A percentile compares a stretch with the other conserved stretches of the same genome.
These are phyloP conservation scores for Cyanoderma ruficeps DNA, from an alignment of 2,113 vertebrate species.

Conservation along the genomic window DNA sequence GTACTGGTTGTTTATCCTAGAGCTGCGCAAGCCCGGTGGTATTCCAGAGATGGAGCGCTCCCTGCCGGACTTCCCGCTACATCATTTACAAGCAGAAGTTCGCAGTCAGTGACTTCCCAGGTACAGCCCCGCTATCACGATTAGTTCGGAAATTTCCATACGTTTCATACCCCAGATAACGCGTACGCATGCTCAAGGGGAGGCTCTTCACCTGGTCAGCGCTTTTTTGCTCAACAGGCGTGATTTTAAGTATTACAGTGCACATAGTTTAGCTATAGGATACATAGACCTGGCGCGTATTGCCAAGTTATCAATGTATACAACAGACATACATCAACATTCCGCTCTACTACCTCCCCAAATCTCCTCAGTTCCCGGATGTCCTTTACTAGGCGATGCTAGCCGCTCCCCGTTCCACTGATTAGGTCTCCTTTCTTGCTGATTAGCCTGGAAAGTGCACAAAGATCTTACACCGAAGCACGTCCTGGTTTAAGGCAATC, in stretches of 20 bases:
- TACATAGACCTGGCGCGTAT: no score
- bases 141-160: no score
- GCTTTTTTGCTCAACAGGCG: background rate
- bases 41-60: background rate
- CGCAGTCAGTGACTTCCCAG: background rate
- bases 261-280: background rate
- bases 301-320: no score
- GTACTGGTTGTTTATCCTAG: background rate
- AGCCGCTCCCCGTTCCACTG: background rate
- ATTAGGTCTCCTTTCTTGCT: background rate
- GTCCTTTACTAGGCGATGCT: background rate
- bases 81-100: background rate
- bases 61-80: fast-evolving
- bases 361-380: background rate
- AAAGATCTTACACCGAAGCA: background rate
- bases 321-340: no score
- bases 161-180: fast-evolving
- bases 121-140: fast-evolving
- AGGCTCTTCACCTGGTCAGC: no score
- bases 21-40: background rate
- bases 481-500: background rate
- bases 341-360: no score
- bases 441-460: no score
- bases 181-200: background rate
- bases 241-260: background rate